phyloP scores from a whole-genome alignment of 2,113 vertebrate species.

The Archilochus colubris region DNA sequence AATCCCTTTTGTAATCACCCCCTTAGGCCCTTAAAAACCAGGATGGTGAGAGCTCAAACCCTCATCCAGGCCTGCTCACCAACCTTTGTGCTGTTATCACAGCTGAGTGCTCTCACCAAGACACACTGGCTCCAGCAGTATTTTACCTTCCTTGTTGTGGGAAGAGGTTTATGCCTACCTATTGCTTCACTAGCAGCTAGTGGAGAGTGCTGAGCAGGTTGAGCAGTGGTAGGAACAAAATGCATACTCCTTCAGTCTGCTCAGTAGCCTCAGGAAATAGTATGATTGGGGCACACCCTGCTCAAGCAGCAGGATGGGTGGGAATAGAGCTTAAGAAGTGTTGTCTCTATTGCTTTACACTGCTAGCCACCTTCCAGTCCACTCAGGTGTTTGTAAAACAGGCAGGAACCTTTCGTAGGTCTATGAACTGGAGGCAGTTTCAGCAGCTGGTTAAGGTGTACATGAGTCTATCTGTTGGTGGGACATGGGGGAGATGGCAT shows the following conservation, averaged over 20 bases:
- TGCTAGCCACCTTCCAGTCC: not conserved
- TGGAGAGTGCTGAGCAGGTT: slow-evolving; percentile 9
- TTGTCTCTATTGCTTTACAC: not conserved
- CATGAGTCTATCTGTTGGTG: accelerated
- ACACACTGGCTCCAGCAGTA: slow-evolving; percentile 35
- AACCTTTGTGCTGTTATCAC: not conserved
- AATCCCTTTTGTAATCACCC: not conserved
- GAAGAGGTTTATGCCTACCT: slow-evolving; percentile 3
- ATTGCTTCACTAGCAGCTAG: slow-evolving; percentile 23
- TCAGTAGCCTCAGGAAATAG: slow-evolving; percentile 38
- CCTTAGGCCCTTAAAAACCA: not conserved
- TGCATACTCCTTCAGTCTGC: not conserved
- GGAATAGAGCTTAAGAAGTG: not conserved
- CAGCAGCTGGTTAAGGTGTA: not conserved
- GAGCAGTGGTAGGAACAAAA: slow-evolving; percentile 5
- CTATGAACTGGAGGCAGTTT: not conserved
- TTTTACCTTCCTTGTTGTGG: slow-evolving; percentile 59
- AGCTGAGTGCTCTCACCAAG: slow-evolving; percentile 39
- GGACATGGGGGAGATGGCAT: not conserved
- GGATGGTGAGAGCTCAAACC: not conserved
- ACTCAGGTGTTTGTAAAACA: not conserved
- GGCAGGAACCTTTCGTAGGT: not conserved
- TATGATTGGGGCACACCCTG: slow-evolving; percentile 21
- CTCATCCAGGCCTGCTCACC: not conserved
- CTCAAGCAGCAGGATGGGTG: not conserved